Conservation (phyloP, 2,113 vertebrate species). For the Passer montanus region DNA sequence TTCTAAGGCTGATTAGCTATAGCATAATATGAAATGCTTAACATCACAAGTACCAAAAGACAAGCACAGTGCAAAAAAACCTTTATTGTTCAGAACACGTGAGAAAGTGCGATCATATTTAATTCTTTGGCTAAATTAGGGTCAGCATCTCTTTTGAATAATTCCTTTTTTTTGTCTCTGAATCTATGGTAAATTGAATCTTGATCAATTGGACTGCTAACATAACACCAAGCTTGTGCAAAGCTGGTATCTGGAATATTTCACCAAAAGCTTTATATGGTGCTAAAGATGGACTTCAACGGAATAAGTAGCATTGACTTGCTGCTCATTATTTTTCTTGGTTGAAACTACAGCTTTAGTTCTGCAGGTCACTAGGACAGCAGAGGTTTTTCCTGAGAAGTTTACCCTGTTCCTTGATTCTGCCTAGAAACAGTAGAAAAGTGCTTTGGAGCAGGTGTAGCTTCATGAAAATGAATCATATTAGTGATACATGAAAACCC, state of each 20-base stretch:
- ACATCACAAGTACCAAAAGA: background rate
- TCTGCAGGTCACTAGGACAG: background rate
- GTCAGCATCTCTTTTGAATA: background rate
- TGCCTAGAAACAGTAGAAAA: background rate
- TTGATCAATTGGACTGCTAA: background rate
- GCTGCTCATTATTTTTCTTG: background rate
- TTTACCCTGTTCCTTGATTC: background rate
- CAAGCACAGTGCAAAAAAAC: background rate
- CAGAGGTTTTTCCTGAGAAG: background rate
- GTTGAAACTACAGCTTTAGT: background rate
- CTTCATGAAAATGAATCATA: background rate
- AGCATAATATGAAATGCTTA: background rate
- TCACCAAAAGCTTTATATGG: background rate
- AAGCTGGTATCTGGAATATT: background rate
- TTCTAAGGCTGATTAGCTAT: background rate
- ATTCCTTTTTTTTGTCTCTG: background rate
- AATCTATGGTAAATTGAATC: background rate
- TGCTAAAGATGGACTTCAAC: background rate
- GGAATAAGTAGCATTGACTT: background rate
- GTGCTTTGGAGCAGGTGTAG: background rate
- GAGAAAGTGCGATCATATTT: fast-evolving
- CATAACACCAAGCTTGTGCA: background rate
- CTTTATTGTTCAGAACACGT: background rate
- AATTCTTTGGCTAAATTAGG: background rate
- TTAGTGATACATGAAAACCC: background rate